Evolutionary conservation across 2,797 vertebrate species (phyloP).

Genomic region (Pipistrellus kuhlii): DNA sequence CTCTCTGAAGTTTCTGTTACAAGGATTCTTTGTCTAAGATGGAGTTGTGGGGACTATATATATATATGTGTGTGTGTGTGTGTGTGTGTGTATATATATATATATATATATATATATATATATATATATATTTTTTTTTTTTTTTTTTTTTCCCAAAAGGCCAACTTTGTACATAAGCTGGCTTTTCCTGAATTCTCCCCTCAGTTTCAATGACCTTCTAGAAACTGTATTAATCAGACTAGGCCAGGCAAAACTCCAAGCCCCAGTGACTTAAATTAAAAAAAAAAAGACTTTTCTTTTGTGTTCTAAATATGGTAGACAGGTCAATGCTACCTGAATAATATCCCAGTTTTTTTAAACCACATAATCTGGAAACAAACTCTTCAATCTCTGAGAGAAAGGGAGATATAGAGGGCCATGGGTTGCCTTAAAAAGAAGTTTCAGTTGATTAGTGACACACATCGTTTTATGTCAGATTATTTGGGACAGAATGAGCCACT

Average conservation of each 20-base stretch:
- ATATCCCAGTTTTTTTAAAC: neutral
- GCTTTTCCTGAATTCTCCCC: neutral
- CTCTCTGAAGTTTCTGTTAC: neutral
- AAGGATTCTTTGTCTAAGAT: neutral
- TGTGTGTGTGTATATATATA: too few species aligned
- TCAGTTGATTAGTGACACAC: neutral
- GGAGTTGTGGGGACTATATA: neutral
- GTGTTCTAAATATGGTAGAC: neutral
- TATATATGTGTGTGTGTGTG: too few species aligned
- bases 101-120: neutral
- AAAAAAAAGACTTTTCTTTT: neutral
- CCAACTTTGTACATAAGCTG: neutral
- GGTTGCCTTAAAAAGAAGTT: neutral
- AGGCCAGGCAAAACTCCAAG: neutral
- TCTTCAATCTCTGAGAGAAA: neutral
- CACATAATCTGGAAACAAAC: neutral
- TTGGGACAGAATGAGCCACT: neutral
- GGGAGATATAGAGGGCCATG: neutral
- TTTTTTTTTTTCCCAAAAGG: neutral
- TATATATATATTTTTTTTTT: neutral
- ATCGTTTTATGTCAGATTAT: neutral
- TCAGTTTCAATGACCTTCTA: neutral
- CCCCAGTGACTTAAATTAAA: neutral
- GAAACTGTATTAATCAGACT: neutral
- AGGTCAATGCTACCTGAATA: neutral